Percentiles rank a stretch among this genome's conserved stretches.
Conservation (phyloP, 1,140 invertebrate genomes). For the Anthonomus grandis region DNA sequence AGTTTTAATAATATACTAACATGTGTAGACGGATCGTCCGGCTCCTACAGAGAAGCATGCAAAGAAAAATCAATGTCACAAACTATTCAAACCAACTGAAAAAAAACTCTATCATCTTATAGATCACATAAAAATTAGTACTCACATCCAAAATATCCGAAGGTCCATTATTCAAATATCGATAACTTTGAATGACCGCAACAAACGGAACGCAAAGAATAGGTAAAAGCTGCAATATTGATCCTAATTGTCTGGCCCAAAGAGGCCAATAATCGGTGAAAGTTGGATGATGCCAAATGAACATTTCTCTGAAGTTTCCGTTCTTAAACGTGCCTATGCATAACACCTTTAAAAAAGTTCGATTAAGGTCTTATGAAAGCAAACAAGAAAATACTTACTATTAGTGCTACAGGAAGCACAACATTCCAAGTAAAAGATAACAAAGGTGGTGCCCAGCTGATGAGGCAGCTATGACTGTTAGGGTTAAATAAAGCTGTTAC, state of each 20-base stretch:
- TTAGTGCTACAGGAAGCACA: constrained; percentile 70
- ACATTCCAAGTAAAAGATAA: constrained; percentile 89
- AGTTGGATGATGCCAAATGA: constrained; percentile 62
- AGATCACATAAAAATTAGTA: constrained; percentile 20
- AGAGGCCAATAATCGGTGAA: constrained; percentile 64
- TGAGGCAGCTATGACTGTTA: constrained; percentile 54
- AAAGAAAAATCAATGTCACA: neutral
- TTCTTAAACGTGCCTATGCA: constrained; percentile 75
- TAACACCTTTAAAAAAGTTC: constrained; percentile 61
- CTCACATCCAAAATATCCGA: constrained; percentile 82
- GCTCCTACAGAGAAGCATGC: no score
- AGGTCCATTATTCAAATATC: constrained; percentile 77
- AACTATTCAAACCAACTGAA: neutral
- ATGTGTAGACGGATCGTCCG: constrained; percentile 31
- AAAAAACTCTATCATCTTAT: neutral
- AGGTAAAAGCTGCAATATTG: constrained; percentile 72
- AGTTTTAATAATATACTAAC: constrained; percentile 37
- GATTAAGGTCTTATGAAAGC: neutral
- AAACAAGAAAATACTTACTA: constrained; percentile 54
- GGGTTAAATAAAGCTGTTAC: constrained; percentile 64
- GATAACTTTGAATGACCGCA: constrained; percentile 77
- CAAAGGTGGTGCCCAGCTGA: constrained; percentile 63
- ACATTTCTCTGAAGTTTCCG: constrained; percentile 69
- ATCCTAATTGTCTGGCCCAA: constrained; percentile 74
- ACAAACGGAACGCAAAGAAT: constrained; percentile 73